Conservation (phyloP, 2,888 invertebrate species). For the Phaedon cochleariae region DNA sequence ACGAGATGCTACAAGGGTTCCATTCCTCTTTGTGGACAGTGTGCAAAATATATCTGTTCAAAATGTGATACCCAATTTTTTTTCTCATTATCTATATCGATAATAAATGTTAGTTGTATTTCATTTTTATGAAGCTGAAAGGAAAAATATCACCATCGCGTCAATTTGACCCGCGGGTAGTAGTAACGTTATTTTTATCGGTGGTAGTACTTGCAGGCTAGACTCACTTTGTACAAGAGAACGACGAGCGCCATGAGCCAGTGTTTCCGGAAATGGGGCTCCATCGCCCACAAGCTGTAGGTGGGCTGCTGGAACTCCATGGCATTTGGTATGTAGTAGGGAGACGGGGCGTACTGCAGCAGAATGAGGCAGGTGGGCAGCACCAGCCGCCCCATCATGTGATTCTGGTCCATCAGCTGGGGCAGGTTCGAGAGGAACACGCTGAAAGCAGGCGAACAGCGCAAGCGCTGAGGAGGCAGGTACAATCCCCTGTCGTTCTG, state of each 20-base stretch:
- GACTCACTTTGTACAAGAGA: conserved; percentile 88
- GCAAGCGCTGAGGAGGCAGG: conserved; percentile 85
- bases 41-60: no score
- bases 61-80: no score
- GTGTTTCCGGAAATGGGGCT: conserved; percentile 85
- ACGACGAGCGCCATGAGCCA: conserved; percentile 95
- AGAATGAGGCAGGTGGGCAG: conserved; percentile 85
- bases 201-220: no score
- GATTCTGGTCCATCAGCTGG: conserved; percentile 95
- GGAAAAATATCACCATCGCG: no score
- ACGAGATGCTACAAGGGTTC: no score
- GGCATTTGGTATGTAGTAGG: conserved; percentile 67
- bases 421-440: conserved; percentile 94
- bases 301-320: conserved; percentile 72
- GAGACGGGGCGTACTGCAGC: conserved; percentile 85
- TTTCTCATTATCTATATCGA: no score
- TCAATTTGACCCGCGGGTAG: no score
- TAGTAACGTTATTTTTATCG: no score
- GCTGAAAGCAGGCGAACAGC: conserved; percentile 93
- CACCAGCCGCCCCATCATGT: conserved; percentile 89
- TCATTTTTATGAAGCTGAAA: no score
- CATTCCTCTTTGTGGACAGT: no score
- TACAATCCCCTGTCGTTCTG: conserved; percentile 90
- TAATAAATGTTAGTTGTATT: no score
- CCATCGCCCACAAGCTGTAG: conserved; percentile 89